These are phyloP conservation scores for Calyptomena viridis DNA, from an alignment of 2,113 vertebrate genomes.

Conservation along the genomic window DNA sequence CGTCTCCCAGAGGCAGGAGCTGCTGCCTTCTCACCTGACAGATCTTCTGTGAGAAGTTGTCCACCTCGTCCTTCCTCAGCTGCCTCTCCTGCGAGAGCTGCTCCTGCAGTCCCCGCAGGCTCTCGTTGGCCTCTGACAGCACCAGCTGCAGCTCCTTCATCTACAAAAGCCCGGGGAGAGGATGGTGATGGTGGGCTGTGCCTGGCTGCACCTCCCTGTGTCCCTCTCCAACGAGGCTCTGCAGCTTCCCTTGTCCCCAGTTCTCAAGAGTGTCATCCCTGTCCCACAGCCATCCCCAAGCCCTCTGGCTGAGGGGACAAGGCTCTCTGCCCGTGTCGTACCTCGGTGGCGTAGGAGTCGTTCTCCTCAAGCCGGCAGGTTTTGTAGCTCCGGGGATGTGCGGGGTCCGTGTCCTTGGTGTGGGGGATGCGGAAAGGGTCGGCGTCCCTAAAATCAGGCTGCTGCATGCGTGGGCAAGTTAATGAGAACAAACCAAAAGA, in stretches of 20 bases:
- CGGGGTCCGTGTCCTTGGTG: conserved; percentile 67
- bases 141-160: conserved; percentile 80
- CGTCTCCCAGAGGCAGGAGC: fast-evolving
- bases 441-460: conserved; percentile 90
- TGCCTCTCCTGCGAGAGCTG: conserved; percentile 84
- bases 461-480: conserved; percentile 92
- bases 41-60: conserved; percentile 80
- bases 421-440: conserved; percentile 62
- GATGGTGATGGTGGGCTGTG: neutral
- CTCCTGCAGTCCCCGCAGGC: conserved; percentile 77
- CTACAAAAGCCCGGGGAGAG: conserved; percentile 15
- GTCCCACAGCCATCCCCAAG: neutral
- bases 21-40: conserved; percentile 79
- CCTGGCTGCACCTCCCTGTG: fast-evolving
- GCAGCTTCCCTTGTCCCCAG: neutral
- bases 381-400: conserved; percentile 75
- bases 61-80: conserved; percentile 79
- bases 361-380: conserved; percentile 76
- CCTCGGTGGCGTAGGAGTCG: conserved; percentile 80
- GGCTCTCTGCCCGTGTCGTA: neutral
- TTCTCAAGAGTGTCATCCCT: neutral
- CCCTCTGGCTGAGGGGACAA: fast-evolving
- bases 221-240: neutral
- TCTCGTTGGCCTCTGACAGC: conserved; percentile 82
- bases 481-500: conserved; percentile 85